These are phyloP conservation scores for Ectemnius cavifrons DNA, from an alignment of 2,888 invertebrate species.

Conservation along the genomic window DNA sequence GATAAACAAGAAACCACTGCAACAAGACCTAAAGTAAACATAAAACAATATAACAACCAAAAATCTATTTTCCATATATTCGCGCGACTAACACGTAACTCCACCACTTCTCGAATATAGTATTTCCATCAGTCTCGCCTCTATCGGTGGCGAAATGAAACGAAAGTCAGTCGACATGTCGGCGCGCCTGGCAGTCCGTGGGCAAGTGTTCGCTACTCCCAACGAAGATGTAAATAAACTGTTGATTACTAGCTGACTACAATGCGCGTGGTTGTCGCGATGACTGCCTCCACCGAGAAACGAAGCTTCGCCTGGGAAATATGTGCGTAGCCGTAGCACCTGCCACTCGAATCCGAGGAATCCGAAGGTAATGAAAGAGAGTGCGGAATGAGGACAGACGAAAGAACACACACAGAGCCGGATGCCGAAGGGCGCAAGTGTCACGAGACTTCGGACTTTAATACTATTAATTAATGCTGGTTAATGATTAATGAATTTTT, in stretches of 20 bases:
- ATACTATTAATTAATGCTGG: too few species aligned
- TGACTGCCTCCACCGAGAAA: too few species aligned
- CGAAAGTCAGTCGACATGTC: conserved; percentile 55
- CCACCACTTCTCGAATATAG: too few species aligned
- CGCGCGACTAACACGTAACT: too few species aligned
- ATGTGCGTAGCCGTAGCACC: conserved; percentile 62
- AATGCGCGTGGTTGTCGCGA: conserved; percentile 42
- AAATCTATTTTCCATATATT: too few species aligned
- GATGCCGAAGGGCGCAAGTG: conserved; percentile 20
- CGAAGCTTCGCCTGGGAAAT: conserved; percentile 33
- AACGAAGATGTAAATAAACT: conserved; percentile 70
- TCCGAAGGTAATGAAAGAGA: conserved; percentile 64
- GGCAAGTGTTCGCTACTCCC: conserved; percentile 52
- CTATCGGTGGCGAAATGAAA: too few species aligned
- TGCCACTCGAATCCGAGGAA: conserved; percentile 53
- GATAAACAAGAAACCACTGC: too few species aligned
- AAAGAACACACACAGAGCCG: conserved; percentile 21
- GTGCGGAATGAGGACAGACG: conserved; percentile 43
- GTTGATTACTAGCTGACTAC: conserved; percentile 66
- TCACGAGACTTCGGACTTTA: too few species aligned
- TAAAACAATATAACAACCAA: too few species aligned
- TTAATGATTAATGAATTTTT: too few species aligned
- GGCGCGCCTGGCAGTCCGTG: conserved; percentile 54
- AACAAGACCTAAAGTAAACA: too few species aligned
- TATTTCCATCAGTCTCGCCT: too few species aligned